Conservation (phyloP, 1,140 invertebrate species). For the Notospermus geniculatus region DNA sequence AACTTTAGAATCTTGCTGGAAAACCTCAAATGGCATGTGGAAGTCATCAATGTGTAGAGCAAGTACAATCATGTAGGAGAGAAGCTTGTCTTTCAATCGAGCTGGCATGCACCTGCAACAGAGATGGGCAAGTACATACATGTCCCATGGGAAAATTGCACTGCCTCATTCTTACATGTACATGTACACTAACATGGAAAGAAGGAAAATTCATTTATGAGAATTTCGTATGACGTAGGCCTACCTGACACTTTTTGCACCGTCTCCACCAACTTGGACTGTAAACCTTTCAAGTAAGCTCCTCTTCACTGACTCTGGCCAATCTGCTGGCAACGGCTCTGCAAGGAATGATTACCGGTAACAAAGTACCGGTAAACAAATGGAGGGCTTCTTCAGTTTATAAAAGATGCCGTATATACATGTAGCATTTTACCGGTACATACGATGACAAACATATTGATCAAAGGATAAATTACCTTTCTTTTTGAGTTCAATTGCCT, state of each 20-base stretch:
- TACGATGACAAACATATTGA: neutral
- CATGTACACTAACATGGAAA: no score
- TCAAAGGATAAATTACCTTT: slow-evolving; percentile 18
- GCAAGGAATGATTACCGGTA: no score
- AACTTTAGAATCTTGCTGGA: slow-evolving; percentile 29
- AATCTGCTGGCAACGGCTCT: slow-evolving; percentile 25
- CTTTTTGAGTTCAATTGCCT: slow-evolving; percentile 7
- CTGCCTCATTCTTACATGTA: no score
- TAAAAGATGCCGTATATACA: no score
- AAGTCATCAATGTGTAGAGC: slow-evolving; percentile 28
- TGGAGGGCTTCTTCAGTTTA: neutral
- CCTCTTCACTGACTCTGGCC: slow-evolving; percentile 21
- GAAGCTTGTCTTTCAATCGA: slow-evolving; percentile 30
- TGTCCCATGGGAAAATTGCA: no score
- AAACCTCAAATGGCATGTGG: slow-evolving; percentile 15
- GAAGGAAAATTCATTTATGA: no score
- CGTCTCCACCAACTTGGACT: slow-evolving; percentile 11
- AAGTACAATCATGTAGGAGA: slow-evolving; percentile 32
- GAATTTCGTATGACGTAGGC: no score
- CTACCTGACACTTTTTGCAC: slow-evolving; percentile 16
- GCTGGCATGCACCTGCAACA: slow-evolving; percentile 26
- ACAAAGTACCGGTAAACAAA: no score
- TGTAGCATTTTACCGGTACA: neutral
- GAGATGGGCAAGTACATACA: no score
- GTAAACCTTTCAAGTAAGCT: slow-evolving; percentile 24